phyloP scores from a whole-genome alignment of 2,797 vertebrate genomes.

The Avahi laniger region DNA sequence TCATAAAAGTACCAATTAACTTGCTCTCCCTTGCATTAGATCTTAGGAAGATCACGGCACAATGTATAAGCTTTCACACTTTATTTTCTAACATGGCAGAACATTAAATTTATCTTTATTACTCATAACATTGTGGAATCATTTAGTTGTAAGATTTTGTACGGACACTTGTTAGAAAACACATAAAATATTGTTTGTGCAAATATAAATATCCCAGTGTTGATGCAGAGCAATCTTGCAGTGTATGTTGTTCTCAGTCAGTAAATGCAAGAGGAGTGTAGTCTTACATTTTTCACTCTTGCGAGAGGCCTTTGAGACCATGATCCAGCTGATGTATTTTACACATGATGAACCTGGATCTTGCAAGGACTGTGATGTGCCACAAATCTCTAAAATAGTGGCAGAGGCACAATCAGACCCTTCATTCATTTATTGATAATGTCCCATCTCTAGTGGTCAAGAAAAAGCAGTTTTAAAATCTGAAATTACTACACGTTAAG shows the following conservation, averaged over 20 bases:
- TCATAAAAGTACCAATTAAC: conserved; percentile 45
- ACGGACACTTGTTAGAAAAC: conserved; percentile 17
- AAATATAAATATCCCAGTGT: neutral
- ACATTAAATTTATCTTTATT: conserved; percentile 10
- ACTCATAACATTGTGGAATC: neutral
- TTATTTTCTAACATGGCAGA: neutral
- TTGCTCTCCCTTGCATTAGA: neutral
- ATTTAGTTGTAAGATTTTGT: conserved; percentile 48
- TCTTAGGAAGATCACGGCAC: conserved; percentile 28
- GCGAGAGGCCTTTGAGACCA: neutral
- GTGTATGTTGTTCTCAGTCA: neutral
- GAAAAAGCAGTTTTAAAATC: conserved; percentile 34
- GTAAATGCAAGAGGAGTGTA: neutral
- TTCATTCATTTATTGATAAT: neutral
- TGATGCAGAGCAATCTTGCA: neutral
- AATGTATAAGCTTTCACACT: conserved; percentile 21
- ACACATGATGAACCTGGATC: neutral
- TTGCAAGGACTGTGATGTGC: neutral
- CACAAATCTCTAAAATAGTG: neutral
- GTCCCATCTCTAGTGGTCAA: neutral
- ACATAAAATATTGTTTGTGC: conserved; percentile 7
- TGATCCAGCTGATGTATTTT: neutral
- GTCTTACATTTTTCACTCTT: neutral
- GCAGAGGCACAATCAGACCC: neutral
- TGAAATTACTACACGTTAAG: neutral